These are phyloP conservation scores for Lathronympha strigana DNA, from an alignment of 2,888 invertebrate genomes.

Conservation along the genomic window DNA sequence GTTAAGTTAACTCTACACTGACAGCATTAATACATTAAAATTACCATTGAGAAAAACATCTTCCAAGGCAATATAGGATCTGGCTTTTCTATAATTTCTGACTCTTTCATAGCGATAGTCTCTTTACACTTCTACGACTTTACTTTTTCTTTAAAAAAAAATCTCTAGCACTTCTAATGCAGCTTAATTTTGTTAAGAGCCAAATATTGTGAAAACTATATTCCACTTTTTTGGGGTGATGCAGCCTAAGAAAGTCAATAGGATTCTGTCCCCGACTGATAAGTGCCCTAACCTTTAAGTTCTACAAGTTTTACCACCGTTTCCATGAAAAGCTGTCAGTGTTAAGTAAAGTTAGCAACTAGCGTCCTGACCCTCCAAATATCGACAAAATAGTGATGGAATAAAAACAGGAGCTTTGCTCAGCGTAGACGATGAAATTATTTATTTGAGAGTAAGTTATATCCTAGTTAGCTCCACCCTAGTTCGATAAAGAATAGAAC, in stretches of 20 bases:
- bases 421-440: constrained; percentile 35
- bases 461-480: constrained; percentile 39
- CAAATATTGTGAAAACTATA: too few species aligned
- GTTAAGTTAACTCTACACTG: not conserved
- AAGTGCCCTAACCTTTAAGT: too few species aligned
- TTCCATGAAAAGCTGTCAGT: constrained; percentile 16
- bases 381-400: constrained; percentile 42
- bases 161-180: too few species aligned
- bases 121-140: not conserved
- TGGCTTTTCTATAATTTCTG: not conserved
- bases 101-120: not conserved
- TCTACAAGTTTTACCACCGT: too few species aligned
- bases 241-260: too few species aligned
- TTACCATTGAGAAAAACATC: too few species aligned
- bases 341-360: not conserved
- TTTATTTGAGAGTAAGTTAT: constrained; percentile 38
- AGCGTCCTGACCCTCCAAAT: constrained; percentile 34
- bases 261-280: too few species aligned
- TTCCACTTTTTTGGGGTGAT: too few species aligned
- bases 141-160: too few species aligned
- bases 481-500: constrained; percentile 53
- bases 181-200: too few species aligned
- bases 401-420: constrained; percentile 37
- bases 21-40: not conserved
- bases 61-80: not conserved